Evolutionary conservation across 1,140 invertebrate species (phyloP), one percentile per base, ranked within the genome.

Genomic region (Calycopis cecrops): DNA sequence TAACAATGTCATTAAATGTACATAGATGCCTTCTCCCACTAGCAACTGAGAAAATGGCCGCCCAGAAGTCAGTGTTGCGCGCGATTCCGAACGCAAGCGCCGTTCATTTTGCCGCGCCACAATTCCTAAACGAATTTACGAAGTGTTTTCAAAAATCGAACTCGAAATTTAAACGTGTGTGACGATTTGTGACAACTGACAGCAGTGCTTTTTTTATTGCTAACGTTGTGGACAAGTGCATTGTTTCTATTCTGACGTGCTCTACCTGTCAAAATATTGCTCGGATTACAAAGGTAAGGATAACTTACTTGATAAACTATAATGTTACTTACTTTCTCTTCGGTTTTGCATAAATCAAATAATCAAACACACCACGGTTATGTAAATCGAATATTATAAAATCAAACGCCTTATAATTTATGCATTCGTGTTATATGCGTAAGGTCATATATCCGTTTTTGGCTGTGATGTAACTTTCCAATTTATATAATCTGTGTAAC

Each of bases 211-310:
- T 55, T 52, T 55, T 52, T 44, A 50, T 53, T 10, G 11, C 28
- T 54, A 48, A 11, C 11, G 37, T 35, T 1, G 28, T 11, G 60
- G 65, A 67, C 60, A 68, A 54, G 47, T 51, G 62, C 61, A 67
- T 73, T 73, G 66, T 73, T 71, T 65, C 65, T 63, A 67, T 73
- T 72, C 72, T 76, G 68, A 73, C 51, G 48, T 62, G 52, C 48
- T 59, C 56, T 73, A 79, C 68, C 75, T 81, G 79, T 78, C 69
- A 78, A 76, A 80, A 75, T 75, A 71, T 67, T 64, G 48, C 54
- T 62, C 63, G 60, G 67, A 69, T 67, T 62, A 73, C 58, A 40
- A 66, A 79, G 76, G 74, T 81, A 73, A 76, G 68, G 21, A 28
- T 52, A 58, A 65, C 63, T 55, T 56, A 63, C 55, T 9, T 37